Conservation (phyloP, 1,140 invertebrate species). For the Augochlora pura region DNA sequence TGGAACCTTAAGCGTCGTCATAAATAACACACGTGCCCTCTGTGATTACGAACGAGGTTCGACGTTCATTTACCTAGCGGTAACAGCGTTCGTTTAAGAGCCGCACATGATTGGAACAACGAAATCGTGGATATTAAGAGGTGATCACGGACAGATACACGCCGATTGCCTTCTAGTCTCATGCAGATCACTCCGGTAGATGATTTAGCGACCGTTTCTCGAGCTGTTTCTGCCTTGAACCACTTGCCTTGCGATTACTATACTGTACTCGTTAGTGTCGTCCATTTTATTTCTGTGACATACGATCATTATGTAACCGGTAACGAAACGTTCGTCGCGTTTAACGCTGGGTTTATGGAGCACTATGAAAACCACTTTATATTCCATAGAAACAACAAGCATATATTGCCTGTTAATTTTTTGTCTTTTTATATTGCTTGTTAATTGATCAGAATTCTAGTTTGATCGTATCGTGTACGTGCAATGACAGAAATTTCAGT, state of each 20-base stretch:
- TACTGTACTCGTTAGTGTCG: too few species aligned
- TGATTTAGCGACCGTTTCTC: neutral
- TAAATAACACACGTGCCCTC: neutral
- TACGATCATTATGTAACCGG: too few species aligned
- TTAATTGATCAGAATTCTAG: too few species aligned
- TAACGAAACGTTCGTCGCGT: too few species aligned
- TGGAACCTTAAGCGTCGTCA: neutral
- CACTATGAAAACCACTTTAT: too few species aligned
- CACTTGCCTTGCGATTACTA: neutral
- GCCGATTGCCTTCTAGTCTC: conserved; percentile 29
- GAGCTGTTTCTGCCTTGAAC: neutral
- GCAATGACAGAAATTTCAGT: too few species aligned
- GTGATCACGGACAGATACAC: conserved; percentile 9
- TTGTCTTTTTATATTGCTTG: too few species aligned
- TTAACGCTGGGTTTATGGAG: too few species aligned
- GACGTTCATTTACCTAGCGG: neutral
- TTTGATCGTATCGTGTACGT: too few species aligned
- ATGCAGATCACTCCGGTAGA: neutral
- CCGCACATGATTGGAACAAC: conserved; percentile 36
- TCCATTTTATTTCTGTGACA: too few species aligned
- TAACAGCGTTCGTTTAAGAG: neutral
- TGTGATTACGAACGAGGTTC: neutral
- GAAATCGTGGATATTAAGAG: conserved; percentile 39
- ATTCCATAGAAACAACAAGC: too few species aligned
- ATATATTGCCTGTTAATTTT: too few species aligned